These are phyloP conservation scores for Pavo muticus DNA, from an alignment of 2,113 vertebrate species.

Conservation along the genomic window DNA sequence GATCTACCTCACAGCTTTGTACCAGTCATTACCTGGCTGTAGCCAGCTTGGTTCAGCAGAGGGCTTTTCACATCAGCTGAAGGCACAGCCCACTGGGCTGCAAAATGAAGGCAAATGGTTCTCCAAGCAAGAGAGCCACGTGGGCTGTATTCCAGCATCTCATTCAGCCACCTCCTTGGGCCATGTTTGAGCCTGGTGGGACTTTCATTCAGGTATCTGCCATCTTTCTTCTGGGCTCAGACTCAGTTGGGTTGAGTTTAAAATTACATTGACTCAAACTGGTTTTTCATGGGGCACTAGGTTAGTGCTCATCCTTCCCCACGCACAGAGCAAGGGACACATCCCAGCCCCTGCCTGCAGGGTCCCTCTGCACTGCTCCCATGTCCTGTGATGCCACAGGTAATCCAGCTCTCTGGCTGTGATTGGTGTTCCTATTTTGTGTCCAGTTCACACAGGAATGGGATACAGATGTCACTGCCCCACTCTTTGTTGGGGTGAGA, in stretches of 20 bases:
- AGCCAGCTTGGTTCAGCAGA: neutral
- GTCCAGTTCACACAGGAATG: neutral
- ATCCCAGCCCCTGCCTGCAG: neutral
- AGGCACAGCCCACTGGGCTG: neutral
- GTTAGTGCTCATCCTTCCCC: neutral
- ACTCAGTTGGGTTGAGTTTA: neutral
- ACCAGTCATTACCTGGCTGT: neutral
- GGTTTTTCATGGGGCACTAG: neutral
- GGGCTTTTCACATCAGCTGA: neutral
- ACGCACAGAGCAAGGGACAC: neutral
- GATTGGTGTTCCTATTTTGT: neutral
- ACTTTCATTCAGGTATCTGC: accelerated
- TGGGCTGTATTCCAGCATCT: neutral
- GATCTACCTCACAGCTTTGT: neutral
- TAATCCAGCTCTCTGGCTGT: neutral
- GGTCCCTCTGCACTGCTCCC: neutral
- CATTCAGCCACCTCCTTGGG: accelerated
- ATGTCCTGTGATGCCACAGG: neutral
- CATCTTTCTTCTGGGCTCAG: neutral
- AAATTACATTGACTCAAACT: neutral
- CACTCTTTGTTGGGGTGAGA: neutral
- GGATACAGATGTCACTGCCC: neutral
- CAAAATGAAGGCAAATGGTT: conserved; percentile 1
- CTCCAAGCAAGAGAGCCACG: neutral
- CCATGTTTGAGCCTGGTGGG: neutral